These are phyloP conservation scores for Neomonachus schauinslandi DNA, from an alignment of 2,113 vertebrate genomes.

Conservation along the genomic window DNA sequence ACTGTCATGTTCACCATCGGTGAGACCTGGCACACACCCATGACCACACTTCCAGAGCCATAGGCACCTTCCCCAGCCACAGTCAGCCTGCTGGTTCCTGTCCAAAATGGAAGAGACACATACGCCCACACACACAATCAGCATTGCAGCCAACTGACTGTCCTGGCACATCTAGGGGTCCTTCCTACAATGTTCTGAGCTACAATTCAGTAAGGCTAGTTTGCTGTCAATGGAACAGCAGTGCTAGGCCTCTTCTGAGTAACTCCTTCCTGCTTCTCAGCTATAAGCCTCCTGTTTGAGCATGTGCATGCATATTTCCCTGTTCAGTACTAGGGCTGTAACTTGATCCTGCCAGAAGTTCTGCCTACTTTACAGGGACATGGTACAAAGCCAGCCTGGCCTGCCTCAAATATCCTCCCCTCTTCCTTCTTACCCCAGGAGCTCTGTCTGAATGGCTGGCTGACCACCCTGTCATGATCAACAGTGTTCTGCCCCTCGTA, in stretches of 20 bases:
- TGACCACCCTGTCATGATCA: slow-evolving; percentile 99
- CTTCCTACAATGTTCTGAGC: background rate
- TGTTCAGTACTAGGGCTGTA: background rate
- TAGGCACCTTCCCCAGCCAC: background rate
- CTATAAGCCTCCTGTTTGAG: background rate
- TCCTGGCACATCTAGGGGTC: background rate
- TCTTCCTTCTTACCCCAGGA: slow-evolving; percentile 83
- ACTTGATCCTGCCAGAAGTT: background rate
- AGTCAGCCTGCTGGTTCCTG: background rate
- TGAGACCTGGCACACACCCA: slow-evolving; percentile 80
- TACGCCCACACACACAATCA: background rate
- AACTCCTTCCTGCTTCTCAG: slow-evolving; percentile 28
- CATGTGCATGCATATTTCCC: background rate
- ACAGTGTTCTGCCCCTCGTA: slow-evolving; percentile 96
- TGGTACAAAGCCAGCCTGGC: background rate
- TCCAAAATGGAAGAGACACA: slow-evolving; percentile 6
- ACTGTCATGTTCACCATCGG: slow-evolving; percentile 99
- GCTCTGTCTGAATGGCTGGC: slow-evolving; percentile 98
- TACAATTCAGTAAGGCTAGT: slow-evolving; percentile 23
- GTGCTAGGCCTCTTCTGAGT: background rate
- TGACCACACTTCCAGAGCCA: slow-evolving; percentile 13
- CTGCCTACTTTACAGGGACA: background rate
- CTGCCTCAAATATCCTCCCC: background rate
- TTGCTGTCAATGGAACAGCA: background rate
- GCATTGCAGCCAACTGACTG: background rate